Conservation (phyloP, 2,797 vertebrate species). For the Acanthurus lineatus region DNA sequence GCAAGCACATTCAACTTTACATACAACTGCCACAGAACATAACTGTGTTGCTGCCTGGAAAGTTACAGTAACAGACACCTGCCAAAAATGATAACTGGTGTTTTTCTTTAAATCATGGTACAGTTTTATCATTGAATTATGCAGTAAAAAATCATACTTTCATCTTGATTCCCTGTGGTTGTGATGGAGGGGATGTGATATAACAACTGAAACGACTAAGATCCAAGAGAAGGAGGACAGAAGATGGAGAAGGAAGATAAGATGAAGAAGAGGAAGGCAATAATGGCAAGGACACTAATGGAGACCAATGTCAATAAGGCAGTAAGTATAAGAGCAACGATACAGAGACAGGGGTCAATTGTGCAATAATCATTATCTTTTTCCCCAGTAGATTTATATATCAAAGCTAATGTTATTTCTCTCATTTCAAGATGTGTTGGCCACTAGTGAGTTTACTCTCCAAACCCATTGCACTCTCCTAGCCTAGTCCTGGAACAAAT, state of each 20-base stretch:
- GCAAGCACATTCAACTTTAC: constrained; percentile 42
- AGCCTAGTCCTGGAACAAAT: constrained; percentile 25
- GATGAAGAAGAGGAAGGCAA: constrained; percentile 18
- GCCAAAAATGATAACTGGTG: constrained; percentile 15
- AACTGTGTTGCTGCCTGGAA: constrained; percentile 19
- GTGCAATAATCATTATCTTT: constrained; percentile 46
- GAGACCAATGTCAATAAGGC: constrained; percentile 61
- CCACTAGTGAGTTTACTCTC: constrained; percentile 36
- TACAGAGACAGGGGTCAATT: constrained; percentile 57
- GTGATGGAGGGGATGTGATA: not conserved
- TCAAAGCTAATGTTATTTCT: constrained; percentile 50
- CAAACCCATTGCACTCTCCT: constrained; percentile 31
- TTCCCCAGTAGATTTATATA: constrained; percentile 42
- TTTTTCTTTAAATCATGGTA: not conserved
- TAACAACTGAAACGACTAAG: not conserved
- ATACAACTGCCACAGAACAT: constrained; percentile 51
- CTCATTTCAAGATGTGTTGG: constrained; percentile 31
- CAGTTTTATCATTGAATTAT: constrained; percentile 14
- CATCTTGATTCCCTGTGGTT: not conserved
- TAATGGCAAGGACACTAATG: constrained; percentile 57
- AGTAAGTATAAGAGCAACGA: constrained; percentile 49
- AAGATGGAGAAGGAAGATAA: not conserved
- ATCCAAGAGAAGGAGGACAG: not conserved
- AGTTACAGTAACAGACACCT: constrained; percentile 35
- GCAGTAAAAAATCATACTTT: constrained; percentile 1